These are phyloP conservation scores for Pteropus alecto DNA, from an alignment of 2,113 vertebrate species.

Conservation along the genomic window DNA sequence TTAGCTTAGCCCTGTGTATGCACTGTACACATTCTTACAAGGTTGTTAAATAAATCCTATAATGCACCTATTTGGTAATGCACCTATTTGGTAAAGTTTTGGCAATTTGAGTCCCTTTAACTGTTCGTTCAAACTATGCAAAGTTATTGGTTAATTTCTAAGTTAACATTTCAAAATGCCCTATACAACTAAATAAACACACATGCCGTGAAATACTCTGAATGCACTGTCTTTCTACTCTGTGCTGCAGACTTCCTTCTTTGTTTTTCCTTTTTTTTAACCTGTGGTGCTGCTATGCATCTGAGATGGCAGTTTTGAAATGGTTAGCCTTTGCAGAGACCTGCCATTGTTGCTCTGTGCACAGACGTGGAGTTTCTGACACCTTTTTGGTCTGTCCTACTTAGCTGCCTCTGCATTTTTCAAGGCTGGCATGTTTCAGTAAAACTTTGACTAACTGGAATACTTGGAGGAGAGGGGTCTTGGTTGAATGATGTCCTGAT, in stretches of 20 bases:
- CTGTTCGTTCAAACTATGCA: background rate
- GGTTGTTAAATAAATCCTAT: background rate
- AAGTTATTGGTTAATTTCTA: background rate
- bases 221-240: background rate
- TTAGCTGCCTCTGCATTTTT: constrained; percentile 53
- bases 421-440: constrained; percentile 40
- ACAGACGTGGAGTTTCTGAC: background rate
- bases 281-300: too few species aligned
- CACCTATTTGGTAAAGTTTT: background rate
- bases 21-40: background rate
- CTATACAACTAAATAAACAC: background rate
- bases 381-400: background rate
- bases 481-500: constrained; percentile 48
- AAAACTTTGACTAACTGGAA: constrained; percentile 50
- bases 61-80: too few species aligned
- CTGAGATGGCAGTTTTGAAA: background rate
- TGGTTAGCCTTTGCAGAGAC: background rate
- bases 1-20: background rate
- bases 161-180: background rate
- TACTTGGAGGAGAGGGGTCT: background rate
- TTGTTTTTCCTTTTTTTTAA: background rate
- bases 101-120: background rate
- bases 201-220: too few species aligned
- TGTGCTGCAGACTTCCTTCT: background rate
- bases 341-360: background rate